Base-by-base conservation (phyloP, 2,797 vertebrate genomes). In the Pangasius djambal region DNA sequence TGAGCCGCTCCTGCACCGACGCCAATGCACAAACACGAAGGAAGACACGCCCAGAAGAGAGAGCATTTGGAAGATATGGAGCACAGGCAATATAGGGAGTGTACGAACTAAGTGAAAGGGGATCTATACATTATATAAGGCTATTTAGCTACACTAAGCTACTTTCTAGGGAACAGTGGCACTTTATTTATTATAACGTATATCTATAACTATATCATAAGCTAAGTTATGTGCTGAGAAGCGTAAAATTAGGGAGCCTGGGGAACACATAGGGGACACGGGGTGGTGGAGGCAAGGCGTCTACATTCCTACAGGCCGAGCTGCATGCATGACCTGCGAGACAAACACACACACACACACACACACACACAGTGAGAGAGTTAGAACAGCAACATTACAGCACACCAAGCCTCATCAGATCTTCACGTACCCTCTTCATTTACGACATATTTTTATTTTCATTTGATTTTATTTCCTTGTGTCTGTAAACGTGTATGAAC, bases 31-130 rank as follows among this genome's bases (percentile, higher is more conserved):
- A 97, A 98, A 99, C 93, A 99, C 98, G 95, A 99, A 99, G 96
- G 99, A 99, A 97, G 99, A 99, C 98, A 99, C 99, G 95, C 97
- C 99, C 97, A 99, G 96, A 95, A 97, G 96, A 95, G 98, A 99
- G 97, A 99, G 96, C 98, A 99, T 99, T 97, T 96, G 98, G 97
- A 98, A 97, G 94, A 96, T 95, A 91, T 96, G 95, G 28, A 8
- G 52, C 48, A 40, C 22, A 86, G 37, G 69, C 25, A 79, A 82
- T 37, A 34, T 6, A 85, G 85, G 85, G 50, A 9, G 48, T 48
- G 48, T 48, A 9, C 8, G 1, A 48, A 61, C 59, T 69, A 84
- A 48, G 9, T 31, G 15, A 67, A 48, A 25, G 12, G 59, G 40
- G 37, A 22, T 25, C 48, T 84, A 31, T 13, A 52, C 28, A 84